phyloP scores from a whole-genome alignment of 92 coral and sea anemone genomes.

The Chrysogorgia sp. region DNA sequence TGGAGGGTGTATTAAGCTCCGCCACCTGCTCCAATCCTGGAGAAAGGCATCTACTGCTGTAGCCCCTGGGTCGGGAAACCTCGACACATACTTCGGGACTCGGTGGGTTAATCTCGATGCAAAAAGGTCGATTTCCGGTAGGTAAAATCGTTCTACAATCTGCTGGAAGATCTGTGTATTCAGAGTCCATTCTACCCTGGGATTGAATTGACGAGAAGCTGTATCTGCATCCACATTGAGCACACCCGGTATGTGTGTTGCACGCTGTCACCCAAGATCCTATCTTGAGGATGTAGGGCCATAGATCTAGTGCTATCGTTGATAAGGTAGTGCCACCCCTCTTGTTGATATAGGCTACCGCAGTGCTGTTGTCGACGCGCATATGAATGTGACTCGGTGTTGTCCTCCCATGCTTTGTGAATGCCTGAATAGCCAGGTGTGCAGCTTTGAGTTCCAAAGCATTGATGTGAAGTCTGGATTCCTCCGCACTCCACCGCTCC shows the following conservation, averaged over 20 bases:
- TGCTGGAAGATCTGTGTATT: constrained; percentile 22
- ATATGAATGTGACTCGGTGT: constrained; percentile 36
- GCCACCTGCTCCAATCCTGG: constrained; percentile 56
- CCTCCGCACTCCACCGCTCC: constrained; percentile 40
- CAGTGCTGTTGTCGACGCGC: constrained; percentile 58
- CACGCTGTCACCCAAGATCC: constrained; percentile 53
- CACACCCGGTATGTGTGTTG: constrained; percentile 60
- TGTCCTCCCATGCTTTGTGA: neutral
- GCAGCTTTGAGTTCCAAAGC: constrained; percentile 53
- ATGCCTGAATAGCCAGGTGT: constrained; percentile 41
- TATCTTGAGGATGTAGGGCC: constrained; percentile 46
- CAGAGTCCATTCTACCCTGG: constrained; percentile 55
- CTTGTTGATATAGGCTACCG: constrained; percentile 57
- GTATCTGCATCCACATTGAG: constrained; percentile 68
- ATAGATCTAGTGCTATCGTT: constrained; percentile 44
- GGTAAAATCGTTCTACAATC: constrained; percentile 15
- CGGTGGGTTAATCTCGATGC: constrained; percentile 49
- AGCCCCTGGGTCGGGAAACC: constrained; percentile 59
- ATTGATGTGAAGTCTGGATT: constrained; percentile 53
- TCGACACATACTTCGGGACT: constrained; percentile 49
- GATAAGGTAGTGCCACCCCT: constrained; percentile 35
- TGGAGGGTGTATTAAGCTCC: constrained; percentile 49
- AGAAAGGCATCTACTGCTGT: constrained; percentile 60
- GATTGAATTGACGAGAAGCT: constrained; percentile 45
- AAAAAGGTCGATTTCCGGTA: constrained; percentile 60